A percentile compares a stretch with the other conserved stretches of the same genome.
Conservation (phyloP, 2,797 vertebrate species). For the Gila robusta region DNA sequence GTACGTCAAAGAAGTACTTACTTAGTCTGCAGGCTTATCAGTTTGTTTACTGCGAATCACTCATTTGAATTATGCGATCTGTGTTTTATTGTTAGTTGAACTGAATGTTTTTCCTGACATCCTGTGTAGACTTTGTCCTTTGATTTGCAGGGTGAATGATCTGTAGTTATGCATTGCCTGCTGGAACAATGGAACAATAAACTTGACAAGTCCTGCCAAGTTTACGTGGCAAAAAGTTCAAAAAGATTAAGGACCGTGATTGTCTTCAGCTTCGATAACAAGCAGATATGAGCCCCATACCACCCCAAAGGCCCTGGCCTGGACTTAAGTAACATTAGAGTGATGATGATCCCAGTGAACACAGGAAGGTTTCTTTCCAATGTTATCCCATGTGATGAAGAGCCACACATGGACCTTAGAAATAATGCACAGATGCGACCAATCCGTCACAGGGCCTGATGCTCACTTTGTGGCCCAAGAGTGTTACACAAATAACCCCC, state of each 20-base stretch:
- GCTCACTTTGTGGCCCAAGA: background rate
- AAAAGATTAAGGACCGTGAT: conserved; percentile 56
- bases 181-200: background rate
- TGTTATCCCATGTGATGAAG: conserved; percentile 33
- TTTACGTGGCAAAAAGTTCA: conserved; percentile 53
- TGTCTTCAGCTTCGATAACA: conserved; percentile 57
- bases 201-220: conserved; percentile 50
- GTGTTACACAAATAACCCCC: background rate
- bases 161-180: conserved; percentile 38
- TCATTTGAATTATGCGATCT: background rate
- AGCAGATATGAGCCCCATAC: conserved; percentile 47
- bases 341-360: conserved; percentile 46
- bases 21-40: background rate
- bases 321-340: conserved; percentile 43
- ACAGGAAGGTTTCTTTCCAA: conserved; percentile 10
- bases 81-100: background rate
- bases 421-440: conserved; percentile 25
- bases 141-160: conserved; percentile 29
- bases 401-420: conserved; percentile 33
- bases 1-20: background rate
- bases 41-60: background rate
- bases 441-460: background rate
- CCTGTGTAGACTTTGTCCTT: conserved; percentile 17
- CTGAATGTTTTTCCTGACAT: background rate
- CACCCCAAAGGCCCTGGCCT: conserved; percentile 25